These are phyloP conservation scores for Chloropsis hardwickii DNA, from an alignment of 2,113 vertebrate species.

Conservation along the genomic window DNA sequence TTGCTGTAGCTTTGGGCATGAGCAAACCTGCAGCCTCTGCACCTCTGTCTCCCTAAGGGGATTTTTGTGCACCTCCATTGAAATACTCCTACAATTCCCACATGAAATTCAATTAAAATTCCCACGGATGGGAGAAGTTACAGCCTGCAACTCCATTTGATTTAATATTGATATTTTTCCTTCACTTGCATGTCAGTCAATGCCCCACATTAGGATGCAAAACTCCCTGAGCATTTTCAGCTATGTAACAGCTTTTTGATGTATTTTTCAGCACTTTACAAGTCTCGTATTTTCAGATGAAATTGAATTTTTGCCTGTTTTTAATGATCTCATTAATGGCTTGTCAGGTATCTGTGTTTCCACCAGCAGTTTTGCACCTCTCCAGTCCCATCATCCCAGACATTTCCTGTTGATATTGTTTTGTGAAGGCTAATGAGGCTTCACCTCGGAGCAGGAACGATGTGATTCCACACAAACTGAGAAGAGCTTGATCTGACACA, in stretches of 20 bases:
- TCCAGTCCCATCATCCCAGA: neutral
- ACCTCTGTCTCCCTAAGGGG: neutral
- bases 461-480: neutral
- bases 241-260: neutral
- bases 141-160: neutral
- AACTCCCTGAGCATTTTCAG: neutral
- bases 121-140: neutral
- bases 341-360: neutral
- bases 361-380: neutral
- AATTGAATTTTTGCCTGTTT: neutral
- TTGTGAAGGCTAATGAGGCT: slow-evolving; percentile 20
- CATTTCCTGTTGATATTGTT: neutral
- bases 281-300: neutral
- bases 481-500: neutral
- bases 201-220: neutral
- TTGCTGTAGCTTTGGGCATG: neutral
- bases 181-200: neutral
- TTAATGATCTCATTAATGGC: neutral
- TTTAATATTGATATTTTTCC: neutral
- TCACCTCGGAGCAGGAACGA: neutral
- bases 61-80: neutral
- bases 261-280: neutral
- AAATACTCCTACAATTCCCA: neutral
- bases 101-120: neutral
- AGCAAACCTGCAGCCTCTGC: neutral